Conservation (phyloP, 2,797 vertebrate genomes). For the Liasis olivaceus region DNA sequence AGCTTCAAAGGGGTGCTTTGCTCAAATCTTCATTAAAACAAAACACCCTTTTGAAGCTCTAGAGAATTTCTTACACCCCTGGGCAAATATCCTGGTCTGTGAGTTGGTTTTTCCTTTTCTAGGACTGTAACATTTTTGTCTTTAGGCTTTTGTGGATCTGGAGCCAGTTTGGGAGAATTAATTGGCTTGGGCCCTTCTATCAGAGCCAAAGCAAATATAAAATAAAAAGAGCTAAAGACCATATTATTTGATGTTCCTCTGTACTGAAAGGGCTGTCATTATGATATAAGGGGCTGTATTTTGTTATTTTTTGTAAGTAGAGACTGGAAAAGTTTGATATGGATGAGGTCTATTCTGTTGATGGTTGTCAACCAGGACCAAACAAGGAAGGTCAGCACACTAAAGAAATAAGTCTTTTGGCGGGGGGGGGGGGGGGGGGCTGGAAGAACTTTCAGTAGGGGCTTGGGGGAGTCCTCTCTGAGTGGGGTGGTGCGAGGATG, state of each 20-base stretch:
- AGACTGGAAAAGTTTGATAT: neutral
- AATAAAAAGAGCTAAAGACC: neutral
- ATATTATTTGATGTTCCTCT: neutral
- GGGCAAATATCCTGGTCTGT: neutral
- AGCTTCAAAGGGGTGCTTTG: neutral
- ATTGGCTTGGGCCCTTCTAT: neutral
- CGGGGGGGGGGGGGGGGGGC: accelerated
- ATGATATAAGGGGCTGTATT: neutral
- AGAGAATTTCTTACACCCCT: neutral
- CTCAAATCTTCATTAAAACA: neutral
- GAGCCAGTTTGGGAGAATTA: neutral
- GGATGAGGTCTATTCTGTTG: neutral
- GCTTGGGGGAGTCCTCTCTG: neutral
- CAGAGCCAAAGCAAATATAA: neutral
- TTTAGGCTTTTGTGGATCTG: neutral
- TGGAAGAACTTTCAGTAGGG: neutral
- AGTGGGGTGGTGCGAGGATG: neutral
- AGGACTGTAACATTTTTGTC: neutral
- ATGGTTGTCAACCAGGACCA: neutral
- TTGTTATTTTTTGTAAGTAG: neutral
- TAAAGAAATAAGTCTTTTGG: neutral
- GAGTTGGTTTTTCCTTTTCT: neutral
- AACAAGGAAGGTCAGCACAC: neutral
- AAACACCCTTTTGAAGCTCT: neutral
- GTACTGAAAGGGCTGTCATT: neutral